A percentile compares a stretch with the other conserved stretches of the same genome.
phyloP scores from a whole-genome alignment of 2,888 invertebrate genomes.

The Petrolisthes manimaculis region DNA sequence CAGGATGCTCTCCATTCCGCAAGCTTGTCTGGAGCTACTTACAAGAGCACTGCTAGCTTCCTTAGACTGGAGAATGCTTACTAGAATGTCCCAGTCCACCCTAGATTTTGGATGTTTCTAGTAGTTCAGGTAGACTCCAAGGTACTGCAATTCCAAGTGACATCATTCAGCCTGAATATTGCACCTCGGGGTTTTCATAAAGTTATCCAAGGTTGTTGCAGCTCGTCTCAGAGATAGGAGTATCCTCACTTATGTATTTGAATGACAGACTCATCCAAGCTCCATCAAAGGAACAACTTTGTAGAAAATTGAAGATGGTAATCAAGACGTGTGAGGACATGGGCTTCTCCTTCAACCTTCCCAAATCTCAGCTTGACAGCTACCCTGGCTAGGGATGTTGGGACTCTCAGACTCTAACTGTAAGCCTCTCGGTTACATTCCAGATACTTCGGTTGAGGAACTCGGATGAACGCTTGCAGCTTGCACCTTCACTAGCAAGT shows the following conservation, averaged over 20 bases:
- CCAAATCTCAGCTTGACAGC: not conserved
- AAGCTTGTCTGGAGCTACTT: not conserved
- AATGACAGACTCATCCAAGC: not conserved
- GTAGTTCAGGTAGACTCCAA: not conserved
- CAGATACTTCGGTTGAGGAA: too few relatives aligned
- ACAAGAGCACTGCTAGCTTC: not conserved
- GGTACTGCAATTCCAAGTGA: not conserved
- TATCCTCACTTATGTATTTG: not conserved
- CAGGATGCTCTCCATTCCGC: not conserved
- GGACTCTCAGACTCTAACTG: too few relatives aligned
- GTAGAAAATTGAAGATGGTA: not conserved
- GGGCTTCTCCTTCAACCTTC: not conserved
- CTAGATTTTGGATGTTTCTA: not conserved
- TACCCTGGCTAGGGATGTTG: too few relatives aligned
- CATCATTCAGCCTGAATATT: not conserved
- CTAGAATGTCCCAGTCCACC: not conserved
- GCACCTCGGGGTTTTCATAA: not conserved
- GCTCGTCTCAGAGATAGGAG: not conserved
- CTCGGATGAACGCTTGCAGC: not conserved
- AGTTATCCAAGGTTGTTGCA: not conserved
- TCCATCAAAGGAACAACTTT: not conserved
- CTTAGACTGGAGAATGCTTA: not conserved
- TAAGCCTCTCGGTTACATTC: too few relatives aligned
- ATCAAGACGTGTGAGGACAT: not conserved
- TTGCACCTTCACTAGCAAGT: not conserved